These are phyloP conservation scores for Polydrusus pterygomalis DNA, from an alignment of 2,888 invertebrate species.

Conservation along the genomic window DNA sequence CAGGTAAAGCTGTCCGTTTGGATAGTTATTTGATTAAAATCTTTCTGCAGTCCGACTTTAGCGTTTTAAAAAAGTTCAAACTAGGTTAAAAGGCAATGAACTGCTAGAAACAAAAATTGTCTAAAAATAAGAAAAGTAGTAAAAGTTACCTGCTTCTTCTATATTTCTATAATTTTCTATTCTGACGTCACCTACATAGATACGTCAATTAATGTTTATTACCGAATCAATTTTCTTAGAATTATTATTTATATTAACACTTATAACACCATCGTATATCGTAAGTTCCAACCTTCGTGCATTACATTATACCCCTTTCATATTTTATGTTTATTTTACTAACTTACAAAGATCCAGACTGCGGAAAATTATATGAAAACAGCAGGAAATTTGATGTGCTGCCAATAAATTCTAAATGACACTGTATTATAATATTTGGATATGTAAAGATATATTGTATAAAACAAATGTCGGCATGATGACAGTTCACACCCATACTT, in stretches of 20 bases:
- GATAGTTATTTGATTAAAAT: too few species aligned
- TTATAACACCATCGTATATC: constrained; percentile 1
- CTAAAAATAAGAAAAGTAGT: background rate
- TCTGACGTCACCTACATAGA: background rate
- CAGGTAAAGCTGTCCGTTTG: too few species aligned
- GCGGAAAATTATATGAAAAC: constrained; percentile 18
- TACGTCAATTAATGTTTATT: constrained; percentile 1
- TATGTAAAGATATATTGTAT: background rate
- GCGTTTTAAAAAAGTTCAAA: too few species aligned
- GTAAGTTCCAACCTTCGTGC: constrained; percentile 12
- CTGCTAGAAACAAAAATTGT: background rate
- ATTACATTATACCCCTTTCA: constrained; percentile 3
- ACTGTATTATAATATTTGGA: background rate
- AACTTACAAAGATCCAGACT: constrained; percentile 8
- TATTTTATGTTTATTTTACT: constrained; percentile 15
- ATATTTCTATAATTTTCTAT: constrained; percentile 3
- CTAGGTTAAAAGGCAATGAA: background rate
- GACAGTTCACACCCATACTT: too few species aligned
- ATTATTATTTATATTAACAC: constrained; percentile 16
- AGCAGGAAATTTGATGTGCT: constrained; percentile 22
- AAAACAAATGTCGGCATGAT: too few species aligned
- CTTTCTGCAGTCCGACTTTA: too few species aligned
- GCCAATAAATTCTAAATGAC: constrained; percentile 13
- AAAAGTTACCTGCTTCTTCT: background rate
- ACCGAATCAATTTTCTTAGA: background rate